phyloP scores from a whole-genome alignment of 2,888 invertebrate genomes.

The Chromoteleia sp. region DNA sequence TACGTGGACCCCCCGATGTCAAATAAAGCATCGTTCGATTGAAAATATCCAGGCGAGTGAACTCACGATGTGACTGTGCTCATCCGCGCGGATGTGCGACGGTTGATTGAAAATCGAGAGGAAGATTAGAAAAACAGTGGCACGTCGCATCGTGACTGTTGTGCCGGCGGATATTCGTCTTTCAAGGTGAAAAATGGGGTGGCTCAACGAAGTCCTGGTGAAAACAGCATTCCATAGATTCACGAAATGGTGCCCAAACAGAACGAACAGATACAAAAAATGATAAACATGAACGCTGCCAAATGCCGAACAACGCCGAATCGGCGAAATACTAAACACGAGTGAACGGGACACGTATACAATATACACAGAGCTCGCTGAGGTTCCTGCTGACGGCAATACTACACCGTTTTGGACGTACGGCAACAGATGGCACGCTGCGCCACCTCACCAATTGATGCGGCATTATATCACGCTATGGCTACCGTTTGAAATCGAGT shows the following conservation, averaged over 20 bases:
- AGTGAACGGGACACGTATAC: constrained; percentile 57
- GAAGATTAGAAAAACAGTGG: constrained; percentile 72
- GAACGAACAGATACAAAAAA: constrained; percentile 6
- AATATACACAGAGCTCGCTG: constrained; percentile 5
- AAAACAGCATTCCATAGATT: constrained; percentile 60
- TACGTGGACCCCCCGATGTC: background rate
- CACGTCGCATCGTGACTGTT: constrained; percentile 58
- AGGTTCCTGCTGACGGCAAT: constrained; percentile 8
- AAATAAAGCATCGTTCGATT: background rate
- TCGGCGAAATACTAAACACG: constrained; percentile 32
- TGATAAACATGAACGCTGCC: constrained; percentile 44
- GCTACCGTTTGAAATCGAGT: too few species aligned
- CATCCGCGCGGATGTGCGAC: constrained; percentile 86
- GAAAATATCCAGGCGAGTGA: constrained; percentile 46
- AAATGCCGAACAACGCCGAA: constrained; percentile 41
- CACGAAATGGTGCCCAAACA: constrained; percentile 21
- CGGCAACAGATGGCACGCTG: constrained; percentile 9
- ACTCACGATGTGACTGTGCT: constrained; percentile 92
- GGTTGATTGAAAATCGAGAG: constrained; percentile 77
- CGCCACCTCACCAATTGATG: too few species aligned
- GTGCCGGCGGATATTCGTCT: constrained; percentile 21
- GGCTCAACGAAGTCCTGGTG: constrained; percentile 41
- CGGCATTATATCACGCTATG: too few species aligned
- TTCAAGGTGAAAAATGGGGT: constrained; percentile 31
- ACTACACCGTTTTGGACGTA: background rate